A percentile compares a stretch with the other conserved stretches of the same genome.
Conservation (phyloP, 2,888 invertebrate genomes). For the Eledone cirrhosa region DNA sequence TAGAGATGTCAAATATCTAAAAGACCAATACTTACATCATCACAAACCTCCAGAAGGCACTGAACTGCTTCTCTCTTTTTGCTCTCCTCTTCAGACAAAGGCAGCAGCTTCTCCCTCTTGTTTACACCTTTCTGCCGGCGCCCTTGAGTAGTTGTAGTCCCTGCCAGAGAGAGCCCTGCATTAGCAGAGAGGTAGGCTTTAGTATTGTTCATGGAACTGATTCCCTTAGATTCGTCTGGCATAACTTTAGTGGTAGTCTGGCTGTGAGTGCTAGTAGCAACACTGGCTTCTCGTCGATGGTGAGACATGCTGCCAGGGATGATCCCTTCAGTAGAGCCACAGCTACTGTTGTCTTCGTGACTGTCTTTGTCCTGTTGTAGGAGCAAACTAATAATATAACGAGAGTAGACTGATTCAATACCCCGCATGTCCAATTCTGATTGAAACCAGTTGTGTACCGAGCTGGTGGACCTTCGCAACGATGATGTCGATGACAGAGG, state of each 20-base stretch:
- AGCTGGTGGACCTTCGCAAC: neutral
- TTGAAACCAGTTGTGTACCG: constrained; percentile 14
- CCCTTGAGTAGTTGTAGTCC: neutral
- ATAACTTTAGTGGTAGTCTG: neutral
- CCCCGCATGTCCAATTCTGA: neutral
- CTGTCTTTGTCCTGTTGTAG: constrained; percentile 11
- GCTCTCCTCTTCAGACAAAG: neutral
- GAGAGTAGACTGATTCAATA: constrained; percentile 21
- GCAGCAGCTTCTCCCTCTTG: constrained; percentile 5
- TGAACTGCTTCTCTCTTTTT: constrained; percentile 16
- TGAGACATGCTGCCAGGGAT: neutral
- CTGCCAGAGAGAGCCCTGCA: neutral
- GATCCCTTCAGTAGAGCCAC: neutral
- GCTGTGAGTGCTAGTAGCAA: neutral
- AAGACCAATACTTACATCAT: constrained; percentile 10
- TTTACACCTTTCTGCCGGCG: neutral
- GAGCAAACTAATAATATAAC: constrained; percentile 18
- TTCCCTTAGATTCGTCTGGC: neutral
- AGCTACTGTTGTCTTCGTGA: neutral
- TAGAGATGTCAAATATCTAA: too few relatives aligned
- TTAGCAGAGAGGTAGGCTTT: neutral
- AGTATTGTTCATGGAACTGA: neutral
- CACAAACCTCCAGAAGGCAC: constrained; percentile 17
- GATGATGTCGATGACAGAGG: neutral
- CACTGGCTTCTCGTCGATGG: neutral